phyloP scores from a whole-genome alignment of 2,888 invertebrate genomes.

The Liopterus haemorrhoidalis region DNA sequence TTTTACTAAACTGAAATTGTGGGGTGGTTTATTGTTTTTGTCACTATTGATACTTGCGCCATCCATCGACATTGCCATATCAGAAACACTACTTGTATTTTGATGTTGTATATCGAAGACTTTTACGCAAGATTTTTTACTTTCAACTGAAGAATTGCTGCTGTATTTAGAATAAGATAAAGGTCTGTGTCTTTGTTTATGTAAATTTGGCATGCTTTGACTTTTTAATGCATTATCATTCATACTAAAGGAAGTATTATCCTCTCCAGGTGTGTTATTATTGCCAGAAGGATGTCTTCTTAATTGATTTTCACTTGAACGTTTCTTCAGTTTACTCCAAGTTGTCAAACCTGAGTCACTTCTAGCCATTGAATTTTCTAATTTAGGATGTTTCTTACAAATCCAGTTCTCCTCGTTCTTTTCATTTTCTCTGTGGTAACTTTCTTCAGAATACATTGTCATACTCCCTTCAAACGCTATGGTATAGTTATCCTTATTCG shows the following conservation, averaged over 20 bases:
- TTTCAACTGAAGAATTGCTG: no score
- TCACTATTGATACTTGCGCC: constrained; percentile 37
- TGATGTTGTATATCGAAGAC: constrained; percentile 47
- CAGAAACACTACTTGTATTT: constrained; percentile 39
- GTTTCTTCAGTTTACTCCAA: constrained; percentile 79
- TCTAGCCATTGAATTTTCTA: constrained; percentile 75
- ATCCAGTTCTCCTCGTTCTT: neutral
- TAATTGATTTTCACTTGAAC: constrained; percentile 57
- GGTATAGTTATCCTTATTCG: constrained; percentile 91
- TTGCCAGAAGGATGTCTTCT: constrained; percentile 73
- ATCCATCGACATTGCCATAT: constrained; percentile 46
- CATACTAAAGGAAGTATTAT: constrained; percentile 44
- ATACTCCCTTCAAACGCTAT: constrained; percentile 89
- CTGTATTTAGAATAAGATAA: no score
- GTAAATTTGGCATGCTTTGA: constrained; percentile 73
- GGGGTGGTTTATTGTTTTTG: constrained; percentile 44
- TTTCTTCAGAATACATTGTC: constrained; percentile 78
- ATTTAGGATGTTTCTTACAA: constrained; percentile 23
- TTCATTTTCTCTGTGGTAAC: constrained; percentile 36
- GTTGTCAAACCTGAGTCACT: constrained; percentile 85
- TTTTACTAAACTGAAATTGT: constrained; percentile 76
- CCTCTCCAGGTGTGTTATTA: constrained; percentile 55
- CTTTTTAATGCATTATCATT: constrained; percentile 60
- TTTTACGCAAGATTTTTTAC: constrained; percentile 42
- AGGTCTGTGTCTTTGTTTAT: constrained; percentile 50